Conservation (phyloP, 30 jellyfish, hydroid and myxozoan genomes). For the Turritopsis dohrnii region DNA sequence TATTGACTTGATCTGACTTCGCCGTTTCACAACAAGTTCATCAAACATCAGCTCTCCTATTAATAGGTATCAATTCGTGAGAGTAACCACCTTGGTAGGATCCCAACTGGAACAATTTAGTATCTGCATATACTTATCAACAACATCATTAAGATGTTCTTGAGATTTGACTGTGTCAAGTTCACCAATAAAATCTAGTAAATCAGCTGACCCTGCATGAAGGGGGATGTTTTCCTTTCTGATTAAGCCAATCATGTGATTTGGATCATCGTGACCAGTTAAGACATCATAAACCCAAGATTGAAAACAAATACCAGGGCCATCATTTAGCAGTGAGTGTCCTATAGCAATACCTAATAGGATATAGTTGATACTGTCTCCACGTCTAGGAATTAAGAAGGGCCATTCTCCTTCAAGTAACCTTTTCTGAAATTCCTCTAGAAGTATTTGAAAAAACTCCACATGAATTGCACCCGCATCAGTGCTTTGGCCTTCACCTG, state of each 20-base stretch:
- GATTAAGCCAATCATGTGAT: neutral
- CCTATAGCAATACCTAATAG: neutral
- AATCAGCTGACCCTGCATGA: neutral
- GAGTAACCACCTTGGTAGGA: neutral
- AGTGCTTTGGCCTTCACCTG: neutral
- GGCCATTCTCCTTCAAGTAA: neutral
- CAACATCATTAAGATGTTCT: neutral
- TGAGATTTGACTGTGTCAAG: neutral
- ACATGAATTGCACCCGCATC: neutral
- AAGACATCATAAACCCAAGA: neutral
- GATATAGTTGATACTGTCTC: neutral
- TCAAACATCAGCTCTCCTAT: slow-evolving; percentile 8
- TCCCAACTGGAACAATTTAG: neutral
- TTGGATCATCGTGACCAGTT: neutral
- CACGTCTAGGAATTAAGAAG: neutral
- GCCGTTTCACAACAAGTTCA: slow-evolving; percentile 4
- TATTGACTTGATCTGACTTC: neutral
- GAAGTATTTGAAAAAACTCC: neutral
- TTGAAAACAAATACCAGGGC: neutral
- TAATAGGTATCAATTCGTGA: neutral
- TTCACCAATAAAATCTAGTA: neutral
- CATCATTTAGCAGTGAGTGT: neutral
- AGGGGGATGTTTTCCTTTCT: neutral
- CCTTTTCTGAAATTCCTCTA: neutral
- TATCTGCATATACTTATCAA: neutral